These are phyloP conservation scores for Cantharis rufa DNA, from an alignment of 2,888 invertebrate genomes.

Conservation along the genomic window DNA sequence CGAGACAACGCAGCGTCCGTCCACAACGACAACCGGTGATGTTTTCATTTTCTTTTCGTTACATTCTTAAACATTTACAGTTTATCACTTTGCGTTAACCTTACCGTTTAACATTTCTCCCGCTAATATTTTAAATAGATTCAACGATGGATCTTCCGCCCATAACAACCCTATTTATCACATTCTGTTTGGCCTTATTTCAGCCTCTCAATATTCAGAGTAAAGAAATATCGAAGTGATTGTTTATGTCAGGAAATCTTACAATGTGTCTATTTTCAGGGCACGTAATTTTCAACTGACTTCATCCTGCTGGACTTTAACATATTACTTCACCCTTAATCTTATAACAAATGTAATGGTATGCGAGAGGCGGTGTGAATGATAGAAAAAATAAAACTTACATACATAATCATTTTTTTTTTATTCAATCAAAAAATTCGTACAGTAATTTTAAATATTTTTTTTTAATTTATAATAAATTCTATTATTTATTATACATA, in stretches of 20 bases:
- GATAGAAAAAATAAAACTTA: not conserved
- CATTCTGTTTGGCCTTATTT: not conserved
- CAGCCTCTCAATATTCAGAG: not conserved
- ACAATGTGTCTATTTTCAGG: not conserved
- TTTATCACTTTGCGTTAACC: not conserved
- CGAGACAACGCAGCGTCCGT: not conserved
- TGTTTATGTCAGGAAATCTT: not conserved
- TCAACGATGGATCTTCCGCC: not conserved
- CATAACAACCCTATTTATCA: not conserved
- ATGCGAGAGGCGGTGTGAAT: not conserved
- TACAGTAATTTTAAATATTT: conserved; percentile 9
- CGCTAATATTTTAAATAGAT: not conserved
- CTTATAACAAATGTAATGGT: not conserved
- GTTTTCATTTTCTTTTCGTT: not conserved
- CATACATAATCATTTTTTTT: not conserved
- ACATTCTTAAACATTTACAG: not conserved
- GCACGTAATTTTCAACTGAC: not conserved
- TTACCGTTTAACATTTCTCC: not conserved
- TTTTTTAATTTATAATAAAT: not conserved
- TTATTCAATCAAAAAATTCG: conserved; percentile 25
- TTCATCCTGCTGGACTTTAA: not conserved
- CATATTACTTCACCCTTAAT: not conserved
- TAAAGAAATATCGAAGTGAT: not conserved
- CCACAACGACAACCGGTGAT: not conserved
- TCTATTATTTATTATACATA: conserved; percentile 22